Evolutionary conservation across 2,797 vertebrate species (phyloP).

Genomic region (Protonibea diacanthus): DNA sequence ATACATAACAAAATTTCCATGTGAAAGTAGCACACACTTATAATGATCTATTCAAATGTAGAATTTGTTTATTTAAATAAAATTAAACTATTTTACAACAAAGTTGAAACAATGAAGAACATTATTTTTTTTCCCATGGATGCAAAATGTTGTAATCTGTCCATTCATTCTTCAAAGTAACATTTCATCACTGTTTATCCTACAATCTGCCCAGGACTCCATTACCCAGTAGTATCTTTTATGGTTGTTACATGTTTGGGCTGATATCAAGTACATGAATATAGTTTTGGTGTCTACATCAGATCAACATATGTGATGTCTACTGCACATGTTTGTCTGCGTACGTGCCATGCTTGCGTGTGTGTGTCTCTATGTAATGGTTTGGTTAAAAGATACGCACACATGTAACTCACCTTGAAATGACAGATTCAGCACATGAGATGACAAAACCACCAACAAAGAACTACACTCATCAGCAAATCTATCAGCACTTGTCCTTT

Average conservation of each 20-base stretch:
- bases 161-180: slow-evolving; percentile 23
- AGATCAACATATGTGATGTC: neutral
- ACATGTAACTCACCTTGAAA: neutral
- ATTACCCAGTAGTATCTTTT: neutral
- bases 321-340: neutral
- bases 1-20: neutral
- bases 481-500: slow-evolving; percentile 22
- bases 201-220: neutral
- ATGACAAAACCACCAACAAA: slow-evolving; percentile 19
- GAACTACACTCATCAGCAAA: slow-evolving; percentile 9
- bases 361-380: neutral
- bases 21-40: neutral
- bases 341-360: too few relatives aligned
- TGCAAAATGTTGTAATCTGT: neutral
- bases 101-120: slow-evolving; percentile 28
- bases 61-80: slow-evolving; percentile 79
- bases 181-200: neutral
- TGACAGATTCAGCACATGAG: neutral
- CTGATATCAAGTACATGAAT: slow-evolving; percentile 1
- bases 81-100: slow-evolving; percentile 69
- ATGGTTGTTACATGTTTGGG: too few relatives aligned
- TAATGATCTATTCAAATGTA: slow-evolving; percentile 43
- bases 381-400: neutral
- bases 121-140: neutral
- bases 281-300: slow-evolving; percentile 2